Percentiles rank a stretch among this genome's conserved stretches.
phyloP scores from a whole-genome alignment of 2,888 invertebrate species.

The Meganola albula region DNA sequence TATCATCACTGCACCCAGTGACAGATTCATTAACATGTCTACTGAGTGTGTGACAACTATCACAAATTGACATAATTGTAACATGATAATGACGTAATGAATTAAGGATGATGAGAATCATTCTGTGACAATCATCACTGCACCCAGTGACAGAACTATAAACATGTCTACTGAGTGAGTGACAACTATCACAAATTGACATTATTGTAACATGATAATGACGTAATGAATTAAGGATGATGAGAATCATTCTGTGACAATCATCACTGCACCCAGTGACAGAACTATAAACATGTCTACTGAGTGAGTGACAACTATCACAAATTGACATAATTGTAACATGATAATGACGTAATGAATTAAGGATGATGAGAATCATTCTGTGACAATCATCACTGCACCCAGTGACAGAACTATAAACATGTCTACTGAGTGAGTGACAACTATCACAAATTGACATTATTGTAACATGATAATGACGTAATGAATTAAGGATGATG shows the following conservation, averaged over 20 bases:
- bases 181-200: conserved; percentile 13
- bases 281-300: not conserved
- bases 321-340: not conserved
- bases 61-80: no score
- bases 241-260: conserved; percentile 1
- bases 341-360: not conserved
- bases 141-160: conserved; percentile 29
- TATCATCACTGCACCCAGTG: conserved; percentile 19
- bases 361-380: not conserved
- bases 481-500: no score
- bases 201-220: conserved; percentile 12
- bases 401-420: conserved; percentile 13
- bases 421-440: conserved; percentile 15
- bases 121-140: conserved; percentile 15
- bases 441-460: conserved; percentile 3
- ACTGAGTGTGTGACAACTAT: conserved; percentile 10
- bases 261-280: not conserved
- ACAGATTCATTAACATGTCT: conserved; percentile 17
- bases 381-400: not conserved
- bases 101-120: conserved; percentile 25
- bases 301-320: not conserved
- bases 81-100: conserved; percentile 20
- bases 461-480: no score
- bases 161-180: conserved; percentile 22
- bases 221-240: conserved; percentile 24